These are phyloP conservation scores for Volucella zonaria DNA, from an alignment of 2,888 invertebrate species.

Conservation along the genomic window DNA sequence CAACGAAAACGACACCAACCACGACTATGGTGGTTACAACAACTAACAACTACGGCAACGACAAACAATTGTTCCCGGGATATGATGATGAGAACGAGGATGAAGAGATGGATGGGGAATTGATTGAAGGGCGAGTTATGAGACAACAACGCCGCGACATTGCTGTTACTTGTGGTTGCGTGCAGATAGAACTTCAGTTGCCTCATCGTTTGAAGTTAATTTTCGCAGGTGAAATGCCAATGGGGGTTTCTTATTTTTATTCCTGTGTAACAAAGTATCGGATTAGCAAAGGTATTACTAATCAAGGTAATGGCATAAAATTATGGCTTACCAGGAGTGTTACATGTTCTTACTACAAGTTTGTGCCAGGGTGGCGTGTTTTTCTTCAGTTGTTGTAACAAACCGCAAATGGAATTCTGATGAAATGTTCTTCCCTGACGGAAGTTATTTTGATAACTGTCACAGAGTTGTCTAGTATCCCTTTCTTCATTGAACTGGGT, in stretches of 20 bases:
- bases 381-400: too few relatives aligned
- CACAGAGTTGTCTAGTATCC: too few relatives aligned
- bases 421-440: too few relatives aligned
- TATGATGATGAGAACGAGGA: constrained; percentile 16
- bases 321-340: too few relatives aligned
- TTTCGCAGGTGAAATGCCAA: neutral
- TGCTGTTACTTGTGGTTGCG: neutral
- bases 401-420: too few relatives aligned
- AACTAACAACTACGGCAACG: neutral
- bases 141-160: neutral
- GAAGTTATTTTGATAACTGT: too few relatives aligned
- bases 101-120: neutral
- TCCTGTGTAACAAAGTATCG: too few relatives aligned
- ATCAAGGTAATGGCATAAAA: too few relatives aligned
- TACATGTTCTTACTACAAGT: too few relatives aligned
- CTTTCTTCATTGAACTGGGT: too few relatives aligned
- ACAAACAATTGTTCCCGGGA: constrained; percentile 34
- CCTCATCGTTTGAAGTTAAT: neutral
- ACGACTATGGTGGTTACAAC: neutral
- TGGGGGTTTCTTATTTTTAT: neutral
- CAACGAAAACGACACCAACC: neutral
- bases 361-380: too few relatives aligned
- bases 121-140: constrained; percentile 26
- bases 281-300: too few relatives aligned
- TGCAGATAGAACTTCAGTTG: neutral